phyloP scores from a whole-genome alignment of 2,797 vertebrate species.

The Tolypeutes matacus region DNA sequence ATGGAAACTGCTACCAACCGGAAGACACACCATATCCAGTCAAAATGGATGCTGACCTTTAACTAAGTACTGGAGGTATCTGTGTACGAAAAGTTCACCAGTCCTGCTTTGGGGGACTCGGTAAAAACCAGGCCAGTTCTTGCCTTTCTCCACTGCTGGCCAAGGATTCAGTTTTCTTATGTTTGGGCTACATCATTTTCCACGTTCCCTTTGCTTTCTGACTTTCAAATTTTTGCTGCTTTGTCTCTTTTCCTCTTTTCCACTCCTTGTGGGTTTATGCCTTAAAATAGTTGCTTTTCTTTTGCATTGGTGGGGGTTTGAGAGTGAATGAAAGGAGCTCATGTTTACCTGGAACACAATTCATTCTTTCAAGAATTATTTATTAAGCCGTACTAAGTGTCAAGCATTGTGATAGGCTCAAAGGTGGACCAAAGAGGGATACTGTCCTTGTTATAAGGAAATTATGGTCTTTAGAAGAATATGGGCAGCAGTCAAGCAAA shows the following conservation, averaged over 20 bases:
- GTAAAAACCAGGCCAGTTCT: no score
- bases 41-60: accelerated
- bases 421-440: neutral
- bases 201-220: neutral
- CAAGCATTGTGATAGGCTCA: neutral
- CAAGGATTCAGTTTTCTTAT: accelerated
- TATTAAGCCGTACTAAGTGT: neutral
- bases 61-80: accelerated
- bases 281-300: neutral
- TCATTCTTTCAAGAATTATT: neutral
- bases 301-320: accelerated
- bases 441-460: neutral
- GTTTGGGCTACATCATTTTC: neutral
- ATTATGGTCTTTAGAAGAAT: neutral
- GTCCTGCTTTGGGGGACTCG: no score
- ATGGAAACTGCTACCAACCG: neutral
- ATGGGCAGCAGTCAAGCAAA: neutral
- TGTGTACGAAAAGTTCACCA: neutral
- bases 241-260: neutral
- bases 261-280: neutral
- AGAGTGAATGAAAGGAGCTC: neutral
- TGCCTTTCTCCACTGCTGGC: no score
- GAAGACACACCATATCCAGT: neutral
- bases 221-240: neutral
- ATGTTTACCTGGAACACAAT: neutral